Evolutionary conservation across 2,888 invertebrate species (phyloP).

Genomic region (Boloria selene): DNA sequence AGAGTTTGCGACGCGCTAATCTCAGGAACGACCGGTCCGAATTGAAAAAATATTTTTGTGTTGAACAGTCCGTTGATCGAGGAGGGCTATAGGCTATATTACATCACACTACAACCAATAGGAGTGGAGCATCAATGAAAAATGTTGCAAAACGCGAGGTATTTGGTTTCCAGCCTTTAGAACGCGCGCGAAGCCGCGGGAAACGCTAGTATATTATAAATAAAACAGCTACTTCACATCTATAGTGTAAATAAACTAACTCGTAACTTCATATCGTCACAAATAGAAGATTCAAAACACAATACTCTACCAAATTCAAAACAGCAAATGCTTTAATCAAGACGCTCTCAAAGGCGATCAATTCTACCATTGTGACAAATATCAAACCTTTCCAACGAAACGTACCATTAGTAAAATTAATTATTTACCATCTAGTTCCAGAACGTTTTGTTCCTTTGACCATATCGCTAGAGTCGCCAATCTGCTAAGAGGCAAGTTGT

Average conservation of each 20-base stretch:
- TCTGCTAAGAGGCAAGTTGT: conserved; percentile 67
- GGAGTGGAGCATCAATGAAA: too few relatives aligned
- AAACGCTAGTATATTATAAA: too few relatives aligned
- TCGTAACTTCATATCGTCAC: too few relatives aligned
- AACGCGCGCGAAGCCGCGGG: too few relatives aligned
- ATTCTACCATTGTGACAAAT: conserved; percentile 64
- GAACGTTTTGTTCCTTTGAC: conserved; percentile 72
- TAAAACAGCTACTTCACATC: not conserved
- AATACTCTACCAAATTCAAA: not conserved
- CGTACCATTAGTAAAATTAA: conserved; percentile 80
- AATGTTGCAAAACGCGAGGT: too few relatives aligned
- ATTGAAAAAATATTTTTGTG: too few relatives aligned
- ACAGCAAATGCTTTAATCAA: not conserved
- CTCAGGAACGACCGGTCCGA: too few relatives aligned
- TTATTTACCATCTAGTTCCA: conserved; percentile 71
- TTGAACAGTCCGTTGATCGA: too few relatives aligned
- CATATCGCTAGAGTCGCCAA: conserved; percentile 63
- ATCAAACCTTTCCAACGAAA: conserved; percentile 66
- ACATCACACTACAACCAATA: too few relatives aligned
- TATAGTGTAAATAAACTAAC: not conserved
- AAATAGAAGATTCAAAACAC: not conserved
- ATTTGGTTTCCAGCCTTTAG: too few relatives aligned
- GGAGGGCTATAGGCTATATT: too few relatives aligned
- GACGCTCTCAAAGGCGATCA: conserved; percentile 43
- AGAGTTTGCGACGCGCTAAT: too few relatives aligned